Evolutionary conservation across 1,140 invertebrate genomes (phyloP), one percentile per base, ranked within the genome.

Genomic region (Hestina assimilis): DNA sequence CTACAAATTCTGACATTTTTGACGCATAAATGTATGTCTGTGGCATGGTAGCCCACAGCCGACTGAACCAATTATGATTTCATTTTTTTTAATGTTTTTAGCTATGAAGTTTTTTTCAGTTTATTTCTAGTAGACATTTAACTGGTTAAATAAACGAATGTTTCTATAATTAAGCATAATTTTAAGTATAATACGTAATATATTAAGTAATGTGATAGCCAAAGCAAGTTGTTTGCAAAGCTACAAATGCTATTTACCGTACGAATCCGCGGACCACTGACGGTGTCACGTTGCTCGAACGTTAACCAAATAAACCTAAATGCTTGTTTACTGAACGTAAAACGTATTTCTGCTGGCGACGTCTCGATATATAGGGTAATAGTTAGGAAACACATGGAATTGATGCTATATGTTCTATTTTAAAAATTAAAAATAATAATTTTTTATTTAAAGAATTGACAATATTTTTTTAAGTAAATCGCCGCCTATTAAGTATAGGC

Each of bases 171-270:
- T n/a, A n/a, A n/a, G n/a, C n/a, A n/a, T n/a, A n/a, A 15, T 35
- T 35, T 35, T 6, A 35, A 14, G 31, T 15, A 35, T 35, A 15
- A 15, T 35, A 35, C n/a, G 4, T 24, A 33, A 38, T 55, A 46
- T 47, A 60, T 35, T 54, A 54, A 55, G 77, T 71, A 80, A 80
- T 45, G 12, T 50, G 73, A 80, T 78, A 78, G 69, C 69, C 71
- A 48, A 45, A 41, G 42, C 64, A 65, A 76, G 59, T 71, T 82
- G 74, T 79, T 82, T 81, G 64, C 63, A 40, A 41, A 72, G 42
- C 64, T 69, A 72, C 75, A 80, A 80, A 79, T 79, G 75, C 67
- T 79, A 74, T 82, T 79, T 79, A 61, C 75, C 42, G 54, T 77
- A 68, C 66, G 73, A 82, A 77, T 75, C 72, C 74, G 50, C 45